Base-by-base conservation (phyloP, 1,140 invertebrate genomes). In the Cardiocondyla obscurior region DNA sequence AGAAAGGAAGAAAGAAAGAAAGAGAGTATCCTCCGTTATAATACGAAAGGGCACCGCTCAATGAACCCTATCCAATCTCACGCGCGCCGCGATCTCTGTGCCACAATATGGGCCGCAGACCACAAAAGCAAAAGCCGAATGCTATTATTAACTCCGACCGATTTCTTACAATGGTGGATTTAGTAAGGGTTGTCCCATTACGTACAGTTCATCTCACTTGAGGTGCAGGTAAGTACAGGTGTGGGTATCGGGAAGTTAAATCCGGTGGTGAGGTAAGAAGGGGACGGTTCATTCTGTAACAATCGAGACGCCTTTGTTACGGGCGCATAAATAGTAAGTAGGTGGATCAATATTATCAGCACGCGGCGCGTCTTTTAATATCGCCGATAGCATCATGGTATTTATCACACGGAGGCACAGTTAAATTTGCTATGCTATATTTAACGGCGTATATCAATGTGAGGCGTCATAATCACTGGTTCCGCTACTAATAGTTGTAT, bases 61-160 rank as follows among this genome's bases (percentile, higher is more conserved):
- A 39, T 36, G 81, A 60, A 83, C 74, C 82, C 74, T 51, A 39
- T 33, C 60, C 67, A 73, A 87, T 84, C 81, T 81, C 82, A 84
- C 74, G 73, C 86, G 86, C 83, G 73, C 60, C 60, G 79, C 85
- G 86, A 87, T 86, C 69, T 86, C 69, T 64, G 83, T 57, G 28
- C 85, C 79, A 85, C 90, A 92, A 92, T 92, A 90, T 83, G 84
- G 82, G 83, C 85, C 79, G 79, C 58, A 46, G 19, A 81, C 82
- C 79, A 92, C 88, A 92, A 93, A 92, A 89, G 87, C 85, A 85
- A 91, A 92, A 91, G 84, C 92, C 88, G 89, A 89, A 82, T 90
- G 88, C 90, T 88, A 93, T 93, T 93, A 93, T 93, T 93, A 93
- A 92, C 92, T 93, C 91, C 89, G 89, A 85, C 73, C 90, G 92